Conservation (phyloP, 2,113 vertebrate species). For the Pithys albifrons region DNA sequence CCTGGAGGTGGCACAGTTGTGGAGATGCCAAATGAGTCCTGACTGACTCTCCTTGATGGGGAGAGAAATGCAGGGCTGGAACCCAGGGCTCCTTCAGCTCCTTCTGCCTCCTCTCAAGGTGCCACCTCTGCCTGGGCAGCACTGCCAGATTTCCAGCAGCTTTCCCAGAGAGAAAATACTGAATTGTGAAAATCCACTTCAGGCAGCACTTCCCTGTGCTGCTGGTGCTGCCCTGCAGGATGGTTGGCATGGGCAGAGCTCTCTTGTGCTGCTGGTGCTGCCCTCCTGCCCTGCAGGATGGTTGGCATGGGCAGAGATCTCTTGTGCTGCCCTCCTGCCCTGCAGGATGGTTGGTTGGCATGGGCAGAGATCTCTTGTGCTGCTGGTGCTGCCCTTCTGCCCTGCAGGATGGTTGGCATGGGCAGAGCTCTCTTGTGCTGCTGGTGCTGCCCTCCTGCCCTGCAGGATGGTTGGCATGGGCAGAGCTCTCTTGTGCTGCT, state of each 20-base stretch:
- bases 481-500: not conserved
- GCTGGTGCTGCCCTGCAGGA: not conserved
- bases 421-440: too few species aligned
- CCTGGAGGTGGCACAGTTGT: not conserved
- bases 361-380: too few species aligned
- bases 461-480: not conserved
- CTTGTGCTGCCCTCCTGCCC: not conserved
- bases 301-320: too few species aligned
- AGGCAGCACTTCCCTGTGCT: not conserved
- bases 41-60: not conserved
- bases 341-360: not conserved
- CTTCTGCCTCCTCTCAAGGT: not conserved
- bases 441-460: too few species aligned
- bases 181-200: rapidly evolving
- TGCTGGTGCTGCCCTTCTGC: too few species aligned
- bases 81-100: not conserved
- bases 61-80: not conserved
- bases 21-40: not conserved
- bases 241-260: too few species aligned
- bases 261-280: not conserved
- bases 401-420: too few species aligned
- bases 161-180: not conserved
- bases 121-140: not conserved
- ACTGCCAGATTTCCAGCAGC: not conserved
- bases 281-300: not conserved